phyloP scores from a whole-genome alignment of 64 coral and sea anemone species.

The Porites australiensis region DNA sequence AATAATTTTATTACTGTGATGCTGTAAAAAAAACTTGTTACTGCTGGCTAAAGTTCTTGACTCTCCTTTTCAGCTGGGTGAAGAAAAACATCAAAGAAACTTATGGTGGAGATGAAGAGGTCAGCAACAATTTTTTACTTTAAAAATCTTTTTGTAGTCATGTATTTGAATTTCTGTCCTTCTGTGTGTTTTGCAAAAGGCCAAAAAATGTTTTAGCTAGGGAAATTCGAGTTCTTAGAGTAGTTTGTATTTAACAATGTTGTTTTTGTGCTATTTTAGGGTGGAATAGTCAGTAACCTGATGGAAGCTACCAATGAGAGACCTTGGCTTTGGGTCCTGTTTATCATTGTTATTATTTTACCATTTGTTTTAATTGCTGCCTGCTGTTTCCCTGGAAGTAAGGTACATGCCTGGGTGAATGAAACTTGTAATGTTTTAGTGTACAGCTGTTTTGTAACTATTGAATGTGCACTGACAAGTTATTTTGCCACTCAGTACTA shows the following conservation, averaged over 20 bases:
- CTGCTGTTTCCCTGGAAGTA: slow-evolving; percentile 95
- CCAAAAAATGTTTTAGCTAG: too few species aligned
- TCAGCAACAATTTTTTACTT: background rate
- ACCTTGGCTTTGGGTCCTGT: slow-evolving; percentile 99
- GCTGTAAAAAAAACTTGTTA: background rate
- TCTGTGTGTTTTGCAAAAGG: too few species aligned
- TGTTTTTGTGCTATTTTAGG: slow-evolving; percentile 31
- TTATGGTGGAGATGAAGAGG: slow-evolving; percentile 86
- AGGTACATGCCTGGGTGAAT: slow-evolving; percentile 61
- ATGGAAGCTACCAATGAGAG: slow-evolving; percentile 96
- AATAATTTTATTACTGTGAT: too few species aligned
- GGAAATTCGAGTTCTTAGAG: too few species aligned
- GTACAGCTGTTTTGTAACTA: too few species aligned
- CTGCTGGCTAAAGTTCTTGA: background rate
- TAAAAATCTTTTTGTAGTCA: background rate
- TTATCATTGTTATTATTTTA: slow-evolving; percentile 95
- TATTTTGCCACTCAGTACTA: too few species aligned
- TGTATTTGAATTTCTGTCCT: too few species aligned
- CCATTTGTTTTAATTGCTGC: slow-evolving; percentile 97
- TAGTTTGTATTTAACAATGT: background rate
- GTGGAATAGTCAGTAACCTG: slow-evolving; percentile 83
- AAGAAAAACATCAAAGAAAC: slow-evolving; percentile 91
- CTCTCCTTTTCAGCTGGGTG: slow-evolving; percentile 70
- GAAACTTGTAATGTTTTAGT: too few species aligned
- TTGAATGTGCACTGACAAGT: too few species aligned